Conservation (phyloP, 2,797 vertebrate genomes). For the Sarcoramphus papa region DNA sequence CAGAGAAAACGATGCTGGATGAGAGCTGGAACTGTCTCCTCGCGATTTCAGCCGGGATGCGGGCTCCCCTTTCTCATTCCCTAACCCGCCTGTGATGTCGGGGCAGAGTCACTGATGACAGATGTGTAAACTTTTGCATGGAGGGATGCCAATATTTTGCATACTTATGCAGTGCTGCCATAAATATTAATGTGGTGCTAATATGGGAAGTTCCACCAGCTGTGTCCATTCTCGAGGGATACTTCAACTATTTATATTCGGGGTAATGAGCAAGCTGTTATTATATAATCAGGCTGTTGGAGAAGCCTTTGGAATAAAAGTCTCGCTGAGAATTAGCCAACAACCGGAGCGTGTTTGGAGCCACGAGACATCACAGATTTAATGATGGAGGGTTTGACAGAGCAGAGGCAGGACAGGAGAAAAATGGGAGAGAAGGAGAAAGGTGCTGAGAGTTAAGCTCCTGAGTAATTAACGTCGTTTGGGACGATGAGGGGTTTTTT, state of each 20-base stretch:
- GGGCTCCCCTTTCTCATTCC: neutral
- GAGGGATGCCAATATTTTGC: conserved; percentile 67
- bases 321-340: conserved; percentile 32
- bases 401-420: neutral
- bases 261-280: conserved; percentile 71
- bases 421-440: neutral
- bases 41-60: rapidly evolving
- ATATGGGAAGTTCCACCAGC: conserved; percentile 69
- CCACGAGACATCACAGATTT: neutral
- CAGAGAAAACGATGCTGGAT: neutral
- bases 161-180: conserved; percentile 50
- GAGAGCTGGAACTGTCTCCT: neutral
- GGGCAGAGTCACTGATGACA: conserved; percentile 54
- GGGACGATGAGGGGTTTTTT: rapidly evolving
- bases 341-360: neutral
- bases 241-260: conserved; percentile 66
- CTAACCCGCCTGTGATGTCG: neutral
- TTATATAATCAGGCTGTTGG: conserved; percentile 69
- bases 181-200: conserved; percentile 68
- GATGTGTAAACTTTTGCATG: conserved; percentile 64
- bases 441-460: neutral
- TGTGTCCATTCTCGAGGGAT: conserved; percentile 66
- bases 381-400: neutral
- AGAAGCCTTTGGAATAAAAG: conserved; percentile 63
- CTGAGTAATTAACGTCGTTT: neutral